A percentile compares a stretch with the other conserved stretches of the same genome.
These are phyloP conservation scores for Falco punctatus DNA, from an alignment of 2,113 vertebrate genomes.

Conservation along the genomic window DNA sequence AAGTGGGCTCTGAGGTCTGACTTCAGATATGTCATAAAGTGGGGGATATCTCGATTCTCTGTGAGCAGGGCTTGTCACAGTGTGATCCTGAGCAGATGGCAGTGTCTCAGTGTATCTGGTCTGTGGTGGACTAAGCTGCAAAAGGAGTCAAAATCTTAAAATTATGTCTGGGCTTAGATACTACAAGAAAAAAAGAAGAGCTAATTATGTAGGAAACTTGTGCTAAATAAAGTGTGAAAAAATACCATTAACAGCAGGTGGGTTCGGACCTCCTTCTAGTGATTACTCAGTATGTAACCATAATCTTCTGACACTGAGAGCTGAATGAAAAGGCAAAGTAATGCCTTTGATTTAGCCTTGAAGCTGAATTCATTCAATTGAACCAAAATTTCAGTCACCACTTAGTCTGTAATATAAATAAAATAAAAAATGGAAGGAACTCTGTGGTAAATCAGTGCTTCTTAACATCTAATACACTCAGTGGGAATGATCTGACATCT, in stretches of 20 bases:
- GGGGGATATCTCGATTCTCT: not conserved
- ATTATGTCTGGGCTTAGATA: not conserved
- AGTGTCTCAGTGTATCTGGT: not conserved
- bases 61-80: not conserved
- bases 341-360: not conserved
- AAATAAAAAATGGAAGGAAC: not conserved
- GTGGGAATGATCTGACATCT: not conserved
- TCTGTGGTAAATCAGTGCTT: not conserved
- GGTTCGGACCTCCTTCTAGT: not conserved
- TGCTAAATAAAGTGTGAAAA: not conserved
- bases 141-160: constrained; percentile 11
- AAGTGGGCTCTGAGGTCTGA: not conserved
- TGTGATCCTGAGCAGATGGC: not conserved
- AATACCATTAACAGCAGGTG: not conserved
- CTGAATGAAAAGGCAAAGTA: not conserved
- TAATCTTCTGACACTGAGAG: not conserved
- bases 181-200: not conserved
- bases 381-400: not conserved
- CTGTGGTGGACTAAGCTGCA: not conserved
- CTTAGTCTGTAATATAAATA: not conserved
- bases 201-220: not conserved
- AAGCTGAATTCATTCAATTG: not conserved
- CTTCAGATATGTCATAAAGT: not conserved
- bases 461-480: not conserved
- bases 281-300: not conserved